A percentile compares a stretch with the other conserved stretches of the same genome.
These are phyloP conservation scores for Cataglyphis cursor DNA, from an alignment of 2,888 invertebrate genomes.

Conservation along the genomic window DNA sequence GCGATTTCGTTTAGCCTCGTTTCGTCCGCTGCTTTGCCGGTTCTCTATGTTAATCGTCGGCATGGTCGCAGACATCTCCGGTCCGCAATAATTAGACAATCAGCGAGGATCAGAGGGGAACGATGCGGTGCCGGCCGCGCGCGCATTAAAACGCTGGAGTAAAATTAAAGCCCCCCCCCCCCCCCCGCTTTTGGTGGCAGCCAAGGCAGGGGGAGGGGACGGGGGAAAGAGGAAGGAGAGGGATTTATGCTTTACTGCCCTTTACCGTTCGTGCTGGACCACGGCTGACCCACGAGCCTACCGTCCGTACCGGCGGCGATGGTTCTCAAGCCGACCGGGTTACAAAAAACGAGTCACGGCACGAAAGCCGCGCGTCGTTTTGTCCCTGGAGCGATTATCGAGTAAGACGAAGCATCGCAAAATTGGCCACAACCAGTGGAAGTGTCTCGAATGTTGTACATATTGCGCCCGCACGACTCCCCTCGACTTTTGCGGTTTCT, in stretches of 20 bases:
- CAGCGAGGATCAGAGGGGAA: constrained; percentile 70
- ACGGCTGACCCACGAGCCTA: constrained; percentile 27
- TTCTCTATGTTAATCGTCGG: constrained; percentile 28
- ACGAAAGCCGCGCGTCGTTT: constrained; percentile 7
- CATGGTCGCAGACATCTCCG: constrained; percentile 51
- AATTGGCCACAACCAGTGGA: constrained; percentile 16
- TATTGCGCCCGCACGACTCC: background rate
- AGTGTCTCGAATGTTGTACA: constrained; percentile 13
- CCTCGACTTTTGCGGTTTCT: constrained; percentile 21
- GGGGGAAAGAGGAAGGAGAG: constrained; percentile 33
- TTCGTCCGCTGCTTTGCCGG: constrained; percentile 16
- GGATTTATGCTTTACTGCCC: constrained; percentile 67
- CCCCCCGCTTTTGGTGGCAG: constrained; percentile 32
- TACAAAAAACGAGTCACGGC: constrained; percentile 26
- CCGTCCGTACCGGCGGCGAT: constrained; percentile 35
- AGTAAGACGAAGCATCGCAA: constrained; percentile 11
- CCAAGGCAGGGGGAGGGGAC: constrained; percentile 9
- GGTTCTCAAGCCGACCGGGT: constrained; percentile 49
- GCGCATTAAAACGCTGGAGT: constrained; percentile 65
- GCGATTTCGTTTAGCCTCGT: constrained; percentile 25
- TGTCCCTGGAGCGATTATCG: constrained; percentile 24
- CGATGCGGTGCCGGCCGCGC: constrained; percentile 37
- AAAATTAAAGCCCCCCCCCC: constrained; percentile 60
- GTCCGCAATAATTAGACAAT: constrained; percentile 77
- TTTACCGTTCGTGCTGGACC: constrained; percentile 46